Evolutionary conservation across 2,113 vertebrate species (phyloP), one percentile per base, ranked within the genome.

Genomic region (Oriolus oriolus): DNA sequence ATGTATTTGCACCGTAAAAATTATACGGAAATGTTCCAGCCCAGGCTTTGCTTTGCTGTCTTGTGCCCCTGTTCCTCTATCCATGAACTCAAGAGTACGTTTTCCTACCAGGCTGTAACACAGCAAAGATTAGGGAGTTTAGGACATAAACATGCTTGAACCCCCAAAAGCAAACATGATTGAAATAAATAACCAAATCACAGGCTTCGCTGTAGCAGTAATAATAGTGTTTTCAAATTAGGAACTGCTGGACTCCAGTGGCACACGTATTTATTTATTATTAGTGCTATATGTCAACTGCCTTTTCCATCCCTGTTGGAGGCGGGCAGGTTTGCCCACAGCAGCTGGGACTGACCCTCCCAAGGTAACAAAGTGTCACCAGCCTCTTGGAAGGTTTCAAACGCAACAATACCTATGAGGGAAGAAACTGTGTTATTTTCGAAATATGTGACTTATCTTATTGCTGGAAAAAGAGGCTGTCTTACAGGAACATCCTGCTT

Each of bases 391-490:
- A 31, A 60, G 53, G 63, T 44, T 93, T 52, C 33, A 16, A 37
- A 12, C 0, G 1, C 13, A 27, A 87, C 54, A 88, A 33, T 5
- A 26, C 0, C 0, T 0, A 3, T 1, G 16, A 70, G 18, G 30
- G 45, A 69, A 61, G 47, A 77, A 91, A 61, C 2, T 5, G 26
- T 41, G 53, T n/a, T 45, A 30, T 39, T 65, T 86, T 3, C 30
- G 7, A 69, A 65, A 63, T 8, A 27, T 0, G 0, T 2, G 11
- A 30, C 9, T 56, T n/a, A 17, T 17, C 31, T 2, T 4, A 10
- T 1, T 15, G 82, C 79, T 65, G 76, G 35, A 13, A 47, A 37
- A 44, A 47, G 26, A 35, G 26, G 45, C 15, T 63, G n/a, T 10
- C 23, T 49, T 12, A 66, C 21, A 44, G 60, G 52, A 26, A 37